Evolutionary conservation across 2,888 invertebrate species (phyloP).

Genomic region (Agriopis leucophaearia): DNA sequence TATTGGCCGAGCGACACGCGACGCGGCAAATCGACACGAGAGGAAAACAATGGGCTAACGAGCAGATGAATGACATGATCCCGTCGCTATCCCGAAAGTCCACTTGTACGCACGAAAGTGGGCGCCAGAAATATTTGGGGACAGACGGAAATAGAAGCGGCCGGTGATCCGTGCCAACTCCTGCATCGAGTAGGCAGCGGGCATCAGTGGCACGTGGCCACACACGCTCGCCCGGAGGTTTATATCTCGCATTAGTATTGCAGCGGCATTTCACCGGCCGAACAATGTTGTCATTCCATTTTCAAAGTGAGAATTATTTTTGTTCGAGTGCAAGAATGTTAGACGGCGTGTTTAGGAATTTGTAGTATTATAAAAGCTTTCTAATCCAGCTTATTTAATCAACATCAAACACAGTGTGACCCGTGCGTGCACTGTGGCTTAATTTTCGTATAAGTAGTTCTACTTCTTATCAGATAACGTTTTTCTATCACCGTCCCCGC

Average conservation of each 20-base stretch:
- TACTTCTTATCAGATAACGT: background rate
- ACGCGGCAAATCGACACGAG: constrained; percentile 76
- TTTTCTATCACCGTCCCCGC: constrained; percentile 30
- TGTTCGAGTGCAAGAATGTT: constrained; percentile 27
- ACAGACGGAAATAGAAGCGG: constrained; percentile 79
- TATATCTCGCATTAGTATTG: constrained; percentile 50
- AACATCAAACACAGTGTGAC: background rate
- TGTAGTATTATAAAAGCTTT: constrained; percentile 20
- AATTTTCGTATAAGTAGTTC: background rate
- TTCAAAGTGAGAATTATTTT: constrained; percentile 39
- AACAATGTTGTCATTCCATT: constrained; percentile 44
- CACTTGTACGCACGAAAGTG: constrained; percentile 76
- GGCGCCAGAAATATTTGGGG: constrained; percentile 84
- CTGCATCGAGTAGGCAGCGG: constrained; percentile 66
- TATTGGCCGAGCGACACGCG: constrained; percentile 74
- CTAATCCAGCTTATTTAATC: background rate
- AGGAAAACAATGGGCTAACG: constrained; percentile 81
- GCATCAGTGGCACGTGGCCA: constrained; percentile 71
- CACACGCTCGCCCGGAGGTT: constrained; percentile 60
- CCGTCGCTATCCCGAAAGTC: constrained; percentile 63
- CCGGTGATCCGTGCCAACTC: constrained; percentile 78
- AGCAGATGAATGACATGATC: constrained; percentile 83
- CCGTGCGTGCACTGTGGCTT: too few species aligned
- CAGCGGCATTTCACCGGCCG: constrained; percentile 43
- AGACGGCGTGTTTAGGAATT: constrained; percentile 18